A percentile compares a stretch with the other conserved stretches of the same genome.
Conservation (phyloP, 2,888 invertebrate species). For the Chironomus tentans region DNA sequence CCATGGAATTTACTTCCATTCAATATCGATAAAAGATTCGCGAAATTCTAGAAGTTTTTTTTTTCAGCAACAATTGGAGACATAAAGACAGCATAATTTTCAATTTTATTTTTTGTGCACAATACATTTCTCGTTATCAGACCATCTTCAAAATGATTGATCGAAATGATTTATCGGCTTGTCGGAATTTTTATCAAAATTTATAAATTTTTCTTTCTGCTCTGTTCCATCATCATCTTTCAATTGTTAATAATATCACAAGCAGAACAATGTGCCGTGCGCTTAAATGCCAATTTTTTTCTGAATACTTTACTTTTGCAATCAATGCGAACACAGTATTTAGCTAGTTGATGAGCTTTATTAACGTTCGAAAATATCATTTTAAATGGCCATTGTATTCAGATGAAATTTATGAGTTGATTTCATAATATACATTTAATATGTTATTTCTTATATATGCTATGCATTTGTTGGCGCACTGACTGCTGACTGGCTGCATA, state of each 20-base stretch:
- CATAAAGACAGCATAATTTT: background rate
- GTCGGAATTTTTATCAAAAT: constrained; percentile 9
- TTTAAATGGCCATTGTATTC: constrained; percentile 26
- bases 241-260: background rate
- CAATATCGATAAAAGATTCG: too few relatives aligned
- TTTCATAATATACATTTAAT: constrained; percentile 25
- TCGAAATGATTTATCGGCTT: constrained; percentile 22
- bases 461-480: background rate
- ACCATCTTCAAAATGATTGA: constrained; percentile 5
- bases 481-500: background rate
- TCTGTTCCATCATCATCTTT: background rate
- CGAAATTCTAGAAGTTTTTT: too few relatives aligned
- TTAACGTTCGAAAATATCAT: constrained; percentile 26
- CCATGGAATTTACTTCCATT: too few relatives aligned
- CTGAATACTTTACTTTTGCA: background rate
- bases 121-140: background rate
- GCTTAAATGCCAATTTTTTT: constrained; percentile 23
- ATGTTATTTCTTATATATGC: background rate
- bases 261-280: constrained; percentile 16
- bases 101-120: background rate
- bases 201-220: constrained; percentile 4
- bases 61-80: too few relatives aligned
- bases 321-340: constrained; percentile 14
- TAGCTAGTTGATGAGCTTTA: constrained; percentile 25
- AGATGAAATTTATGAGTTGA: constrained; percentile 25